Percentiles rank a stretch among this genome's conserved stretches.
phyloP scores from a whole-genome alignment of 1,140 invertebrate genomes.

The Apis cerana region DNA sequence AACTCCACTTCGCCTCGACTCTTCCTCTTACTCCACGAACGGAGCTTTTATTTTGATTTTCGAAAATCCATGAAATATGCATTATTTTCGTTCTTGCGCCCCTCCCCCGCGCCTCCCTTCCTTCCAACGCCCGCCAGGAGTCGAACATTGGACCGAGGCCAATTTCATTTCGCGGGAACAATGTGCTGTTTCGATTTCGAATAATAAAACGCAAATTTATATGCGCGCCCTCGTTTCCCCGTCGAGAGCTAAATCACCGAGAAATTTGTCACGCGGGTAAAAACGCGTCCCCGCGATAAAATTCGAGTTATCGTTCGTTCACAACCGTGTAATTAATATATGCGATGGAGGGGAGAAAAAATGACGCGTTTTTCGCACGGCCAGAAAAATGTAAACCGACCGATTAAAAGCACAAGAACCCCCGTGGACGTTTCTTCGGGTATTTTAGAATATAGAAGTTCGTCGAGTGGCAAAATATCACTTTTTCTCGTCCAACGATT shows the following conservation, averaged over 20 bases:
- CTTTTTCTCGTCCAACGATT: too few species aligned
- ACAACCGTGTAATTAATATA: too few species aligned
- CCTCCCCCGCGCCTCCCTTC: neutral
- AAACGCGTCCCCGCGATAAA: neutral
- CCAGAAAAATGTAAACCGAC: too few species aligned
- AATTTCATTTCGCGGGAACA: slow-evolving; percentile 49
- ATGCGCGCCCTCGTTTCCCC: neutral
- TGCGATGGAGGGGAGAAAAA: too few species aligned
- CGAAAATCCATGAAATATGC: slow-evolving; percentile 2
- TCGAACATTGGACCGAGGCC: slow-evolving; percentile 26
- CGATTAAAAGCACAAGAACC: too few species aligned
- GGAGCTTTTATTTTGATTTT: slow-evolving; percentile 30
- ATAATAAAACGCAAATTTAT: slow-evolving; percentile 41
- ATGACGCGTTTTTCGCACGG: too few species aligned
- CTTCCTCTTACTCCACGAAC: neutral
- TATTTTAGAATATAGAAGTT: too few species aligned
- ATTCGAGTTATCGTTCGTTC: too few species aligned
- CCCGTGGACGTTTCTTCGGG: too few species aligned
- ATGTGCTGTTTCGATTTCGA: slow-evolving; percentile 34
- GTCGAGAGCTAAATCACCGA: neutral
- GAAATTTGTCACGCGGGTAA: neutral
- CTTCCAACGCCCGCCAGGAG: neutral
- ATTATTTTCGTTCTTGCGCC: slow-evolving; percentile 32
- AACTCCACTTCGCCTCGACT: neutral
- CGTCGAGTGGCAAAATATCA: too few species aligned